Conservation (phyloP, 1,140 invertebrate species). For the Drosophila pectinifera region DNA sequence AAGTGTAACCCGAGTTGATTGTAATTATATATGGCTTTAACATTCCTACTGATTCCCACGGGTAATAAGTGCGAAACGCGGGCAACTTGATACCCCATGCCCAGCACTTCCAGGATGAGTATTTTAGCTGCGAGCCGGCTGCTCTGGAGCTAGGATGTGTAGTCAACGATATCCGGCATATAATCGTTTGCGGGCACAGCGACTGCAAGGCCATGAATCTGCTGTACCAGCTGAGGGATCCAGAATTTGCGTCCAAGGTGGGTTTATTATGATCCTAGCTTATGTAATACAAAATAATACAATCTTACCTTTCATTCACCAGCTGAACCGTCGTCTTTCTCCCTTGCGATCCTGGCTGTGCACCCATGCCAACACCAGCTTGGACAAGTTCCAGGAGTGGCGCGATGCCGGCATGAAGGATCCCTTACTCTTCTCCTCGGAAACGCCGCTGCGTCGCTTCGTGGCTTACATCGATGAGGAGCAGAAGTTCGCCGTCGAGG, state of each 20-base stretch:
- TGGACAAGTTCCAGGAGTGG: constrained; percentile 93
- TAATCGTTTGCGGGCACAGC: constrained; percentile 98
- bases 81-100: constrained; percentile 96
- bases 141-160: constrained; percentile 97
- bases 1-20: constrained; percentile 83
- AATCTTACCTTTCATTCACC: constrained; percentile 3
- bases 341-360: constrained; percentile 96
- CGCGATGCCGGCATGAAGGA: constrained; percentile 86
- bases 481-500: constrained; percentile 94
- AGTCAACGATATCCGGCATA: constrained; percentile 95
- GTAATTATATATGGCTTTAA: constrained; percentile 3
- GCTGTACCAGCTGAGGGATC: constrained; percentile 92
- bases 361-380: constrained; percentile 92
- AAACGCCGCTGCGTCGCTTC: constrained; percentile 94
- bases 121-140: constrained; percentile 96
- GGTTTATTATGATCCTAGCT: constrained; percentile 7
- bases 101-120: constrained; percentile 93
- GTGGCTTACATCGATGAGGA: constrained; percentile 97
- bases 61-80: constrained; percentile 94
- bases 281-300: neutral
- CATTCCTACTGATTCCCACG: constrained; percentile 31
- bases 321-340: constrained; percentile 92
- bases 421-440: constrained; percentile 93
- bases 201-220: constrained; percentile 99
- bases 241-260: constrained; percentile 90